Evolutionary conservation across 2,797 vertebrate species (phyloP), one percentile per base, ranked within the genome.

Genomic region (Ctenochaetus hawaiiensis): DNA sequence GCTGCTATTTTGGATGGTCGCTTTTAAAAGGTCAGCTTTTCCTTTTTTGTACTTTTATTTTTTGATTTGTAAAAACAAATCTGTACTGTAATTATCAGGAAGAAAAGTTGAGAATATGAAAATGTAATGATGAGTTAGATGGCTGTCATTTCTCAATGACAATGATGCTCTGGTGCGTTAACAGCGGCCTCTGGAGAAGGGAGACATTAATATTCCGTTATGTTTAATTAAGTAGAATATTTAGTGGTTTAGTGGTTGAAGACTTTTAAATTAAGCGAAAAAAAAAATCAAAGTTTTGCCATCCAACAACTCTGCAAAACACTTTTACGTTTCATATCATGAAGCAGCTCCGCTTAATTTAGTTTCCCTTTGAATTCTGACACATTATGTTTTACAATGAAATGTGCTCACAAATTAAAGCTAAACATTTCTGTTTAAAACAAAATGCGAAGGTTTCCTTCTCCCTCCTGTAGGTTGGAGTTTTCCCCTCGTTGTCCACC

Each of bases 381-480:
- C 3, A 39, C 1, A 20, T n/a, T 0, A 2, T n/a, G 7, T 34
- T 60, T 60, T 47, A 10, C 14, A 59, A 20, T 30, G 53, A 14
- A 72, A 43, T 18, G 37, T 16, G n/a, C n/a, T 13, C 23, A 67
- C 10, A 43, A 34, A 34, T 5, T 13, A 16, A 20, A 30, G 54
- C n/a, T 30, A 0, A 16, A 71, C 8, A 26, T 6, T 14, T 13
- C 52, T 45, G 23, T 26, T 23, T 22, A 41, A 17, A 6, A 14
- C 3, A 0, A 47, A 48, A 49, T 1, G 17, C 22, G 20, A 17
- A 60, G 56, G 9, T 53, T 67, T 47, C 30, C 17, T 17, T 48
- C 11, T 70, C 4, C 48, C 20, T 69, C 22, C 14, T 62, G 23
- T 23, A 67, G 30, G 4, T 66, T 68, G 17, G 20, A 64, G n/a